Evolutionary conservation across 1,140 invertebrate species (phyloP).

Genomic region (Parapsyche elsis): DNA sequence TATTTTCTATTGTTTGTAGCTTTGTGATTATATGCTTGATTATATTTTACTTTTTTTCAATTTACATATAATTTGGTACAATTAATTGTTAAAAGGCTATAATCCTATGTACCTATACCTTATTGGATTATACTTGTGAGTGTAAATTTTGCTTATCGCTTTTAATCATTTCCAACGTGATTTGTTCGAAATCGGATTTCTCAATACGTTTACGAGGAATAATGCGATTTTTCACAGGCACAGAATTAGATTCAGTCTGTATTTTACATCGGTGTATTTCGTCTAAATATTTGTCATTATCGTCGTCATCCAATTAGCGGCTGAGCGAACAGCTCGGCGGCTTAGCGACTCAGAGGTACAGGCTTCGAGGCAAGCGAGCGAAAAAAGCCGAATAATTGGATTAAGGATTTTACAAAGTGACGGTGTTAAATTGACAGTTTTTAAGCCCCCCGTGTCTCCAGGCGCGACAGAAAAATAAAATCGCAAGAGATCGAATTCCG

Average conservation of each 20-base stretch:
- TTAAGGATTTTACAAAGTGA: conserved; percentile 51
- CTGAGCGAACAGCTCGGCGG: conserved; percentile 23
- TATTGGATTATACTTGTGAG: too few relatives aligned
- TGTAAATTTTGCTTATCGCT: neutral
- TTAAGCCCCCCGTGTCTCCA: conserved; percentile 36
- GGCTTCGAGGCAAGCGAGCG: conserved; percentile 39
- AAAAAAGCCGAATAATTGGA: conserved; percentile 51
- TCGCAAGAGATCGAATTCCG: neutral
- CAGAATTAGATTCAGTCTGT: neutral
- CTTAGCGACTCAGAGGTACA: neutral
- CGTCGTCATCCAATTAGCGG: conserved; percentile 50
- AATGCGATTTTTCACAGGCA: neutral
- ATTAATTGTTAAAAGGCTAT: neutral
- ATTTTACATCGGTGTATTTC: conserved; percentile 3
- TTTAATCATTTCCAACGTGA: neutral
- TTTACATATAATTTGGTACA: neutral
- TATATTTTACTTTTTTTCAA: neutral
- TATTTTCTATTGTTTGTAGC: too few relatives aligned
- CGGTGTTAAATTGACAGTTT: conserved; percentile 55
- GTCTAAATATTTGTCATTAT: conserved; percentile 33
- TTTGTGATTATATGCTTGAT: too few relatives aligned
- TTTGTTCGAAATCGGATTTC: neutral
- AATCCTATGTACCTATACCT: too few relatives aligned
- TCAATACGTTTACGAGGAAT: too few relatives aligned
- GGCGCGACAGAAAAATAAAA: neutral